Conservation (phyloP, 1,140 invertebrate genomes). For the Wiebesia pumilae region DNA sequence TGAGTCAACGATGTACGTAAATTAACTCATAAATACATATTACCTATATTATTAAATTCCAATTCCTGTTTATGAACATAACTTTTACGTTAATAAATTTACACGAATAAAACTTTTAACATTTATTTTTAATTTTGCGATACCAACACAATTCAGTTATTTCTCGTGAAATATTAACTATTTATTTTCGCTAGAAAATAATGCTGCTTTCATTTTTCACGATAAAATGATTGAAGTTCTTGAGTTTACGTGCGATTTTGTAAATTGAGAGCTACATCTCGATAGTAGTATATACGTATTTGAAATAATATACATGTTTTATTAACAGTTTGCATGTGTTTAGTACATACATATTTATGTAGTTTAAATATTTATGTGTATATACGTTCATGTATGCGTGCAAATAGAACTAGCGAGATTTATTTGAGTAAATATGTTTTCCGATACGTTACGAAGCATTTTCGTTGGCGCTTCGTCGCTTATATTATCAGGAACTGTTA, state of each 20-base stretch:
- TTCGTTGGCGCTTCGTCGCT: constrained; percentile 57
- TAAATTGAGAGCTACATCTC: background rate
- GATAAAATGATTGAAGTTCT: background rate
- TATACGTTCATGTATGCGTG: background rate
- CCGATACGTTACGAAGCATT: constrained; percentile 62
- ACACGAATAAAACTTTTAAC: background rate
- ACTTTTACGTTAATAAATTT: background rate
- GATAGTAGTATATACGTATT: background rate
- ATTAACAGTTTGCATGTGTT: background rate
- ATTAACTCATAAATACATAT: background rate
- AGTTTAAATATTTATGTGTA: background rate
- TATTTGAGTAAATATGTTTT: constrained; percentile 64
- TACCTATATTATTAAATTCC: background rate
- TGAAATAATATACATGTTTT: background rate
- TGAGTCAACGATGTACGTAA: background rate
- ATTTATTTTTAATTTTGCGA: background rate
- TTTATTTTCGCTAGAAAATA: background rate
- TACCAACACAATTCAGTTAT: background rate
- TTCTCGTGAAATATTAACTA: background rate
- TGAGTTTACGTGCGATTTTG: background rate
- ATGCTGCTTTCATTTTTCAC: background rate
- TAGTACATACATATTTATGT: background rate
- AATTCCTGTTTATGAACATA: background rate
- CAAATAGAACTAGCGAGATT: constrained; percentile 54
- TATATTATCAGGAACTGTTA: constrained; percentile 60